Base-by-base conservation (phyloP, 2,113 vertebrate species). In the Zosterops pallidus region DNA sequence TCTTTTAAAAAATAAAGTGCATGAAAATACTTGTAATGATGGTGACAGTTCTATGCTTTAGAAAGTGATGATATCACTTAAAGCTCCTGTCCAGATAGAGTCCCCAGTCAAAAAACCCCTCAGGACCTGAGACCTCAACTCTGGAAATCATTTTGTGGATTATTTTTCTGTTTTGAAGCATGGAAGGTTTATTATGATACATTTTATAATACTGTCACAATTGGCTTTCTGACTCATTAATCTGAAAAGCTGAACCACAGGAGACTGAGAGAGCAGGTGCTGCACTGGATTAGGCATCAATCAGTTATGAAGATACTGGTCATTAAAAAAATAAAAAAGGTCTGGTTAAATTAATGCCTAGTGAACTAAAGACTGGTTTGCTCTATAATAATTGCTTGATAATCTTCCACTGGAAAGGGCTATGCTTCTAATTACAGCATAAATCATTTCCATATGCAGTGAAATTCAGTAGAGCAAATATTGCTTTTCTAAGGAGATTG, bases 351-450 rank as follows among this genome's bases (percentile, higher is more conserved):
- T 86, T 49, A 93, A 64, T 53, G 18, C 15, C 57, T 52, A 37
- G 24, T 25, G 28, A 75, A 22, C 10, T 90, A 59, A 80, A 83
- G 67, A 72, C 57, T 77, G 35, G 3, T 55, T 92, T 72, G 29
- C 25, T 67, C 52, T 3, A 12, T 64, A 68, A 14, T 44, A 91
- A 82, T 19, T 79, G 70, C 69, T 50, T 69, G n/a, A 91, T 53
- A 95, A 72, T 87, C 62, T 81, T 84, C 53, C 69, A 46, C 26
- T 91, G 57, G 65, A 89, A 89, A 44, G 19, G 33, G 35, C 68
- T 42, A 33, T 14, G 6, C 7, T 72, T 89, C 46, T 55, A 25
- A 52, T 69, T 71, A 46, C 24, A 62, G n/a, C 25, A 39, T 37
- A 94, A 76, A 94, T 78, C 0, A 68, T 57, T 86, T 82, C 91